Base-by-base conservation (phyloP, 2,888 invertebrate species). In the Callosobruchus maculatus region DNA sequence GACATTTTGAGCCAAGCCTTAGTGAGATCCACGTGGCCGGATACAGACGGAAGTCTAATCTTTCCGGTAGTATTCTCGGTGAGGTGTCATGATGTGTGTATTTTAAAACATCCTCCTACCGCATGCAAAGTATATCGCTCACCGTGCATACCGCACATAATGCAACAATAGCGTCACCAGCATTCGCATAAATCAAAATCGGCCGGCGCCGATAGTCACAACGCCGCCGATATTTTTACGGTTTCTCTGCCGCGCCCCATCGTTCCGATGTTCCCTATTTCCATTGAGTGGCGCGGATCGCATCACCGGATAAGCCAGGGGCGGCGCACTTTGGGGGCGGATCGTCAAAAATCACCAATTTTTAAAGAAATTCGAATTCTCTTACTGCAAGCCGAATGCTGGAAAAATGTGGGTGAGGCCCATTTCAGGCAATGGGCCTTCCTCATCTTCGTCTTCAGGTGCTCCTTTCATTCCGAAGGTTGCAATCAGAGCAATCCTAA, bases 181-280 rank as follows among this genome's bases (percentile, higher is more conserved):
- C 81, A 78, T 80, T 78, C 78, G 74, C 80, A 84, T 85, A 85
- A 86, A 86, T 86, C 85, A 86, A 83, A 82, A 84, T 84, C 84
- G 84, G 81, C 79, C 84, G 84, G 81, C 79, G 80, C 82, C 84
- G 84, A 83, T 83, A 83, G 82, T 82, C 79, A 83, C 82, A 83
- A 82, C 82, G 30, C 30, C 18, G 49, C 18, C 81, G 84, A 85
- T 84, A 85, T 85, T 85, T 85, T 85, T 86, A 84, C 84, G 84
- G 80, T 81, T 80, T 77, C 80, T 81, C 81, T 84, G 83, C 13
- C 49, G 49, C n/a, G n/a, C n/a, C n/a, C n/a, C n/a, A n/a, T n/a
- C n/a, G n/a, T n/a, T n/a, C n/a, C n/a, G n/a, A 13, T 49, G 49
- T 49, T 49, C 49, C 49, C 9, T 49, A 49, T 49, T 49, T 49